Base-by-base conservation (phyloP, 2,113 vertebrate genomes). In the Meriones unguiculatus region DNA sequence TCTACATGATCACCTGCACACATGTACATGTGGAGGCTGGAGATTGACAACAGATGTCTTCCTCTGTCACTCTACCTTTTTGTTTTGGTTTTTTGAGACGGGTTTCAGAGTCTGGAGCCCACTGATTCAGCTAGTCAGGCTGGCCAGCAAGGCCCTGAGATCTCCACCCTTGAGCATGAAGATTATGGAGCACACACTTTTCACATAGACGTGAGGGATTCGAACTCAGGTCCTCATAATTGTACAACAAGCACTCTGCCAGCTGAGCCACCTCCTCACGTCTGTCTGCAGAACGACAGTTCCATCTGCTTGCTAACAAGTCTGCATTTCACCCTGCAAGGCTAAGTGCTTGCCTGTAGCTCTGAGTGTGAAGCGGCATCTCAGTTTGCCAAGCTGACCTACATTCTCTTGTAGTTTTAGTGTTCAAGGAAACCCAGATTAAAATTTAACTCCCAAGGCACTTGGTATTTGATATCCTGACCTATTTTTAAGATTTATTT, bases 321-420 rank as follows among this genome's bases (percentile, higher is more conserved):
- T 89, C 18, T 81, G 3, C 24, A 30, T 59, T 78, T 81, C 85
- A 28, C 12, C 62, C 32, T 57, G 38, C 20, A 87, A 90, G 38
- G 32, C 22, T 22, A 62, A 87, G 15, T 24, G n/a, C 82, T 75
- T 78, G 7, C 41, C 38, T 70, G 38, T 22, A 80, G 70, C n/a
- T 94, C 86, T 93, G 72, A 87, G n/a, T 76, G 20, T 69, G 72
- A 89, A 84, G 84, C 62, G 46, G 59, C 85, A 96, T 25, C 84
- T 86, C 1, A 0, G 17, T 82, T 86, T 90, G 14, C 57, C 72
- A 72, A 30, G 73, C 41, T 41, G 59, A 41, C 17, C 4, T 32
- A 57, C n/a, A 70, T 89, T 92, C 72, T 93, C 59, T 70, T 69
- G 67, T 64, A 70, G 70, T 84, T 76, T 70, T 41, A 30, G n/a